Evolutionary conservation across 2,888 invertebrate species (phyloP), one percentile per base, ranked within the genome.

Genomic region (Chrysotoxum bicinctum): DNA sequence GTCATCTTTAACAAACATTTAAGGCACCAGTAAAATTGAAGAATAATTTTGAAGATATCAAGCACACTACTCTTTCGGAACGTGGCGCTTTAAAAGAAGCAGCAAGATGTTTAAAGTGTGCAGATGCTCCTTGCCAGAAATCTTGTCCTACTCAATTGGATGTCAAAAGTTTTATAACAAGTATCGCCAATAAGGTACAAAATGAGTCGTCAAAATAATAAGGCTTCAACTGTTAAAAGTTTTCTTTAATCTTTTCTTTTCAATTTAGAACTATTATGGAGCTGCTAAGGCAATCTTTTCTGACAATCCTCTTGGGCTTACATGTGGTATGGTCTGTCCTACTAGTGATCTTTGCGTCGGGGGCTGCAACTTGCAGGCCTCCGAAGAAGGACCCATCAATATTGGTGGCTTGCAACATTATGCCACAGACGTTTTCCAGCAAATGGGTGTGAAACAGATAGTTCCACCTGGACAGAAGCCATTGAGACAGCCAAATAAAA

Each of bases 281-380:
- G 98, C 99, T 2, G 97, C 98, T 0, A 98, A 98, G 90, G 95
- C 97, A 0, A 99, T 99, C 74, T 94, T 99, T 75, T 98, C 98
- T 0, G 99, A 99, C 91, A 99, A 99, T 91, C 99, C 99, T 0
- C 92, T 99, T 70, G 99, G 98, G 0, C 93, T 98, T 2, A 97
- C 98, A 0, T 98, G 98, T 89, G 98, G 98, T 30, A 99, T 99
- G 99, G 99, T 99, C 23, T 99, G 99, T 88, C 99, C 99, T 2
- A 99, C 99, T 0, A 98, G 98, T 90, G 99, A 99, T 92, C 94
- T 99, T 1, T 99, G 99, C 91, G 99, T 99, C 0, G 99, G 99
- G 0, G 98, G 98, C 0, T 99, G 99, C 92, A 99, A 99, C 92
- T 93, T 99, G 10, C 96, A 97, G 90, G 99, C 98, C 0, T 95